phyloP scores from a whole-genome alignment of 2,797 vertebrate species.

The Phyllotis vaccarum region DNA sequence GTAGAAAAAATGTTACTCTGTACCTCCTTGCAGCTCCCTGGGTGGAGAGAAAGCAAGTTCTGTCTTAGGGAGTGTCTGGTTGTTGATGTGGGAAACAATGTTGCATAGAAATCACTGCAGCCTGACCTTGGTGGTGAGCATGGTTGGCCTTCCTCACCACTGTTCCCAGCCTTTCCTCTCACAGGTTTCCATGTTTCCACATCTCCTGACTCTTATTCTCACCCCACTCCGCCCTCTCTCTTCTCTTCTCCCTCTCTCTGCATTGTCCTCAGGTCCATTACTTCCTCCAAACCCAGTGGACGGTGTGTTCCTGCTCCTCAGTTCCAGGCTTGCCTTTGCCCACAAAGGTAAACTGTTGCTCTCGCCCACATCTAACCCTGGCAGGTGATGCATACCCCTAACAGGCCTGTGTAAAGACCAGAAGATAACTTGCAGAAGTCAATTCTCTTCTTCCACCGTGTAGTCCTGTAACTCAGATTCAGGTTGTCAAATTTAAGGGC shows the following conservation, averaged over 20 bases:
- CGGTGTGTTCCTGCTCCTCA: background rate
- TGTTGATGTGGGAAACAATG: accelerated
- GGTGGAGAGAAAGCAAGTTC: background rate
- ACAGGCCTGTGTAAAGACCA: background rate
- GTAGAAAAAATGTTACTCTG: background rate
- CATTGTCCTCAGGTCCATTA: background rate
- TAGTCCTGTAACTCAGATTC: background rate
- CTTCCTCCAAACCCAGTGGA: background rate
- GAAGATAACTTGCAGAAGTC: too few relatives aligned
- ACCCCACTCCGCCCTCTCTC: too few relatives aligned
- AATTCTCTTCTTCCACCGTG: background rate
- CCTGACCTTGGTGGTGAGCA: background rate
- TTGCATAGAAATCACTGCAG: background rate
- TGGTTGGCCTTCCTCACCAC: background rate
- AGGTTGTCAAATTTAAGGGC: background rate
- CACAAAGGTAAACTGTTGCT: background rate
- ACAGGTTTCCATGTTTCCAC: background rate
- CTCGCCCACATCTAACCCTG: background rate
- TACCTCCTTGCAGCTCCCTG: background rate
- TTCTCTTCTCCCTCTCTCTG: background rate
- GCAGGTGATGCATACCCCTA: background rate
- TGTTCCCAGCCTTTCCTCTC: background rate
- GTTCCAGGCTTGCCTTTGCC: background rate
- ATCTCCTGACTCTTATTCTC: background rate
- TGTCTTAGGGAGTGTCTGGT: background rate